Base-by-base conservation (phyloP, 2,113 vertebrate species). In the Chloropsis hardwickii region DNA sequence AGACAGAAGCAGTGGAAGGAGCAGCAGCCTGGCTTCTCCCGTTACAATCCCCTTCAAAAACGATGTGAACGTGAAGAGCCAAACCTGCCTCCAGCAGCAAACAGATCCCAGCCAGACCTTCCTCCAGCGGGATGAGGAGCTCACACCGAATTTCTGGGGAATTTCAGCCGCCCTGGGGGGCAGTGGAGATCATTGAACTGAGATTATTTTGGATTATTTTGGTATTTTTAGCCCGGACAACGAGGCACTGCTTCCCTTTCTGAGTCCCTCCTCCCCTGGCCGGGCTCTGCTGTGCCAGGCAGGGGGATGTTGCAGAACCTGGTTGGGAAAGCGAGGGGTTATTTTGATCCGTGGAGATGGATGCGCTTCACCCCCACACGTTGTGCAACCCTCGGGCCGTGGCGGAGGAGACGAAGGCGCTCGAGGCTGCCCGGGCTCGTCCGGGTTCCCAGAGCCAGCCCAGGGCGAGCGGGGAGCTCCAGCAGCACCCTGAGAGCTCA, bases 151-250 rank as follows among this genome's bases (percentile, higher is more conserved):
- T 39, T 42, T 1, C 0, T 1, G 31, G 58, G 86, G 42, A n/a
- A 24, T 5, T 6, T 40, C 83, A 48, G 18, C 74, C 77, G 81
- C 74, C 45, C 29, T 2, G 61, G 90, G 83, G 66, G 62, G 61
- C 76, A 61, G 5, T 0, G 2, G 3, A 53, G 86, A 82, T 29
- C 54, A 5, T 4, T 5, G 66, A 60, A 10, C 50, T 2, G 2
- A 18, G 93, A 69, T 48, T 83, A 89, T 94, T 96, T 95, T 70
- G 86, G 95, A 81, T 37, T 37, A 37, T 37, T 37, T 37, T 37
- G 37, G 42, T 96, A 89, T 94, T 95, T 96, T 94, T 94, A 88
- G 92, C 86, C 77, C 64, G 69, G 50, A 71, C 67, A 92, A 42
- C 14, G 47, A 82, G 50, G 72, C 53, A 3, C 54, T 1, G 39